Conservation (phyloP, 2,888 invertebrate species). For the Marasmarcha lunaedactyla region DNA sequence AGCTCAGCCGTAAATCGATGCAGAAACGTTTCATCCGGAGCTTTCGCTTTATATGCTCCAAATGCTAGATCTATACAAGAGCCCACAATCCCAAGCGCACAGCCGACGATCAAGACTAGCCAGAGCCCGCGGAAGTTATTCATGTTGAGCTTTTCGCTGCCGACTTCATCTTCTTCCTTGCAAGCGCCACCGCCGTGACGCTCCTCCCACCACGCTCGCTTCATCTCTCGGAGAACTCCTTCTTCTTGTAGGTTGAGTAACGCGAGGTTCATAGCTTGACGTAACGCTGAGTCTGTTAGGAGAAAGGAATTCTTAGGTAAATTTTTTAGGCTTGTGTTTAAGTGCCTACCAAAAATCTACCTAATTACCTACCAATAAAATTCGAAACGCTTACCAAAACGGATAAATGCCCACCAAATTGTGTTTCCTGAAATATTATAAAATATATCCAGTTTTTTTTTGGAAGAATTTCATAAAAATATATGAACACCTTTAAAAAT, state of each 20-base stretch:
- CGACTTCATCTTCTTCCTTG: slow-evolving; percentile 38
- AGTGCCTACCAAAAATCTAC: no score
- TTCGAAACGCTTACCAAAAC: no score
- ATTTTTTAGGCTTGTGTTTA: background rate
- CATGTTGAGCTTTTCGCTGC: slow-evolving; percentile 63
- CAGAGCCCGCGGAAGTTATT: slow-evolving; percentile 86
- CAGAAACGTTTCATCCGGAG: slow-evolving; percentile 24
- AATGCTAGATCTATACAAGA: slow-evolving; percentile 73
- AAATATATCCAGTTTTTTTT: no score
- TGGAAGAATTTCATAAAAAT: no score
- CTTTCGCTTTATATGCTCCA: slow-evolving; percentile 31
- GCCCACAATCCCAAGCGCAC: slow-evolving; percentile 72
- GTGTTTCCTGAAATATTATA: no score
- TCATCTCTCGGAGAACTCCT: slow-evolving; percentile 81
- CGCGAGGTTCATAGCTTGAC: slow-evolving; percentile 82
- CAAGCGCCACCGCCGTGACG: slow-evolving; percentile 81
- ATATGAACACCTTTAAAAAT: background rate
- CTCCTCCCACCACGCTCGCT: slow-evolving; percentile 93
- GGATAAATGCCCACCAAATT: no score
- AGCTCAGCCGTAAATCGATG: slow-evolving; percentile 38
- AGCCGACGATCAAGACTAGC: slow-evolving; percentile 78
- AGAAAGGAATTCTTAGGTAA: slow-evolving; percentile 3
- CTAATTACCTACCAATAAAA: no score
- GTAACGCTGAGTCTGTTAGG: slow-evolving; percentile 78
- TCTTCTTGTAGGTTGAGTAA: slow-evolving; percentile 88